These are phyloP conservation scores for Ichneumoninae sp. DNA, from an alignment of 2,888 invertebrate species.

Conservation along the genomic window DNA sequence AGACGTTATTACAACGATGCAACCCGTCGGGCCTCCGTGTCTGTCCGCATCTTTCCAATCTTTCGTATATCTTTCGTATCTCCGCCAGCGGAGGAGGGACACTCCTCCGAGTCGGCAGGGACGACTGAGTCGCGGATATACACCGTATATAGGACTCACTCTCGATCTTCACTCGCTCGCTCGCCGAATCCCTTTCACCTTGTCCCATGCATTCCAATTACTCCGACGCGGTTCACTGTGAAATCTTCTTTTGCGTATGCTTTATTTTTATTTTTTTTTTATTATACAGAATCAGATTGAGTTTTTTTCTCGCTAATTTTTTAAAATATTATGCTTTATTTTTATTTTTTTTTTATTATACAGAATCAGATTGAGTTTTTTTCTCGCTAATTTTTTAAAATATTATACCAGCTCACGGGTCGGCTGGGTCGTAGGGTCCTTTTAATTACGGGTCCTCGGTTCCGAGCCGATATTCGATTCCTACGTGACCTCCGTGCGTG, in stretches of 20 bases:
- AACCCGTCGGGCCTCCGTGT: conserved; percentile 57
- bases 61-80: conserved; percentile 28
- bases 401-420: background rate
- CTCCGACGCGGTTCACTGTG: conserved; percentile 37
- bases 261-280: background rate
- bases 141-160: conserved; percentile 54
- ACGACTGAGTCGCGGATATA: background rate
- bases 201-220: conserved; percentile 56
- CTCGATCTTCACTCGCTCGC: conserved; percentile 62
- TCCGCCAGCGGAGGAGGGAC: conserved; percentile 27
- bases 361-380: background rate
- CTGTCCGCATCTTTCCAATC: conserved; percentile 58
- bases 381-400: too few relatives aligned
- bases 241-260: background rate
- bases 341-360: background rate
- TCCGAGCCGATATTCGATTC: background rate
- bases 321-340: background rate
- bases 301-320: background rate
- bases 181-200: conserved; percentile 60
- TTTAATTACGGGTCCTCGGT: background rate
- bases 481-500: background rate
- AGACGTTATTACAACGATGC: conserved; percentile 55
- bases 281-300: background rate
- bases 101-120: conserved; percentile 21
- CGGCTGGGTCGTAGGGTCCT: background rate